Evolutionary conservation across 2,113 vertebrate genomes (phyloP).

Genomic region (Opisthocomus hoazin): DNA sequence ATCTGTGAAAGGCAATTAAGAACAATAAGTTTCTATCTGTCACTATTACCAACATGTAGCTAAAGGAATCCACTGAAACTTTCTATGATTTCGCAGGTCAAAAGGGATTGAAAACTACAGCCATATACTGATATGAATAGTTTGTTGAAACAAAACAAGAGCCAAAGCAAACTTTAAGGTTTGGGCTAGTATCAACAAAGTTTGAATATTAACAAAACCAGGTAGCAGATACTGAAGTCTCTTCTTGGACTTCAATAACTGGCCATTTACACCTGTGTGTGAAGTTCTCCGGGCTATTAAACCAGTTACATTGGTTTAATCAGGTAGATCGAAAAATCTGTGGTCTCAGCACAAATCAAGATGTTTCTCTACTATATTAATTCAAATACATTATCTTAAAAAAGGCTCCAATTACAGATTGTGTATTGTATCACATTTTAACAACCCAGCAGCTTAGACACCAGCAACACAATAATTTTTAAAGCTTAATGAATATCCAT

Average conservation of each 20-base stretch:
- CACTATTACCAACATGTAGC: neutral
- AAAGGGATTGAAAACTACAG: neutral
- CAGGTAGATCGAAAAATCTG: neutral
- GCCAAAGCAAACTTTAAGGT: neutral
- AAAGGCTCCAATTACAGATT: neutral
- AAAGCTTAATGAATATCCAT: constrained; percentile 5
- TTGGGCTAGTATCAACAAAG: neutral
- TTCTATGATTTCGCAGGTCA: neutral
- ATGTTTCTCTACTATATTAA: neutral
- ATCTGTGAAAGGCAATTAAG: neutral
- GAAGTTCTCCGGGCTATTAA: neutral
- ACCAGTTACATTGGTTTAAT: neutral
- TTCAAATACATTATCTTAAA: neutral
- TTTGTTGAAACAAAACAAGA: neutral
- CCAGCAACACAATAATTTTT: neutral
- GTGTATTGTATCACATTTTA: neutral
- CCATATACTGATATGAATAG: neutral
- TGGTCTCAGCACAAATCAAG: neutral
- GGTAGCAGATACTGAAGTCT: neutral
- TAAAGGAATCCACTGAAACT: neutral
- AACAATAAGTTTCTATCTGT: neutral
- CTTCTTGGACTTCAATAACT: neutral
- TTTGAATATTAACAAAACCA: neutral
- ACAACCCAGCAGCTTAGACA: neutral
- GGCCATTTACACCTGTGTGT: neutral